Base-by-base conservation (phyloP, 2,113 vertebrate genomes). In the Athene cunicularia region DNA sequence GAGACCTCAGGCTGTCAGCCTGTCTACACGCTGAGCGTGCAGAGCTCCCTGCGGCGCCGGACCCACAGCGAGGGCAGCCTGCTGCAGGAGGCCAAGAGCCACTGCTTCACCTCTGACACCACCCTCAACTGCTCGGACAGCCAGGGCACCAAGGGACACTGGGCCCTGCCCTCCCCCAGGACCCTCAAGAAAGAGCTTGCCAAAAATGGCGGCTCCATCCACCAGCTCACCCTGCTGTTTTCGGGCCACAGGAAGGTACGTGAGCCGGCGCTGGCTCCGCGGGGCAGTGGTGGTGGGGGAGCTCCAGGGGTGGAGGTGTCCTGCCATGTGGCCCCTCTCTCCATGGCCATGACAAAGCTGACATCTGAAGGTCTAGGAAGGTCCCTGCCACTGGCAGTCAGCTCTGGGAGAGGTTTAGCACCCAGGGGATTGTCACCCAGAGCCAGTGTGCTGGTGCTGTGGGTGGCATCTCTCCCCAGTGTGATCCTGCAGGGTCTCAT, bases 1-100 rank as follows among this genome's bases (percentile, higher is more conserved):
- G 99, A 99, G 26, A 97, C 98, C 0, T 97, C 98, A 6, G 93
- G 98, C 2, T 98, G 98, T 0, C 98, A 99, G 95, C 96, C 98
- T 2, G 97, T 98, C n/a, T 98, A 98, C 56, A 99, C 96, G 1
- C 98, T 99, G 67, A 98, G 98, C 0, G 99, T 99, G 92, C 99
- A 99, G 98, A 99, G 98, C 88, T 99, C 99, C 1, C 98, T 99
- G 84, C 98, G 99, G 73, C 97, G 99, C 80, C 99, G 99, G 86
- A 99, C 99, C 1, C 99, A 99, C 98, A 99, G 99, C 3, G 99
- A 99, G 95, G 99, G 99, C 90, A 99, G 99, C 96, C 98, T 99
- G 33, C 98, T 99, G 96, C 99, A 99, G 97, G 99, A 99, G 96
- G 87, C 98, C 47, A 98, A 98, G 24, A 87, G 98, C 18, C 96